Base-by-base conservation (phyloP, 2,113 vertebrate species). In the Cyanoderma ruficeps region DNA sequence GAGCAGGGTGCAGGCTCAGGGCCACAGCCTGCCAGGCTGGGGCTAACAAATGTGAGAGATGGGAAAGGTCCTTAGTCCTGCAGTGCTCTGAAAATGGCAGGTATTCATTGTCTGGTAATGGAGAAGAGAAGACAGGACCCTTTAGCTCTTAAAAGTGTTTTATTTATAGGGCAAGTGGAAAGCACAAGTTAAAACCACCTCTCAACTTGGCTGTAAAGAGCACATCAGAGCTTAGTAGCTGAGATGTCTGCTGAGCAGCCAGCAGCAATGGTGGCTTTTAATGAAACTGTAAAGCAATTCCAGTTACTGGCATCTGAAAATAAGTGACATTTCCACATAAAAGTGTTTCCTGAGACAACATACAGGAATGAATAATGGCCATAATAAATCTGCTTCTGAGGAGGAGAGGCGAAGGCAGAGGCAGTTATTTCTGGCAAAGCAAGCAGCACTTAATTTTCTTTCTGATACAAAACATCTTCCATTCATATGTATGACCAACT, bases 201-300 rank as follows among this genome's bases (percentile, higher is more conserved):
- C 83, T 92, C 64, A 80, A 11, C 63, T 83, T 77, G 17, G 19
- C 75, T 92, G 46, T 87, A 94, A 94, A 94, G 59, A 91, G 65
- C 84, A 76, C 61, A 77, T 96, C 85, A 94, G 72, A 90, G 60
- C 71, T 77, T 74, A 70, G 82, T 87, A 27, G 72, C 70, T 64
- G 68, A 90, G 90, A 52, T 75, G 52, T 90, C 82, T 96, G 39
- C 76, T 67, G 60, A 90, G 83, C 85, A 95, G 92, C 52, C 85
- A 93, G 68, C 82, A 94, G 76, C 85, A 81, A 9, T 37, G 65
- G 86, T 83, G 72, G 50, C 69, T 89, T 93, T 93, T 94, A 93
- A 95, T 96, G 93, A 94, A 93, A 83, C 44, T 64, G 71, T 90
- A 95, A 92, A 96, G 72, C 76, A 96, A 86, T 88, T 90, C 46